Evolutionary conservation across 1,140 invertebrate species (phyloP).

Genomic region (Drosophila ananassae): DNA sequence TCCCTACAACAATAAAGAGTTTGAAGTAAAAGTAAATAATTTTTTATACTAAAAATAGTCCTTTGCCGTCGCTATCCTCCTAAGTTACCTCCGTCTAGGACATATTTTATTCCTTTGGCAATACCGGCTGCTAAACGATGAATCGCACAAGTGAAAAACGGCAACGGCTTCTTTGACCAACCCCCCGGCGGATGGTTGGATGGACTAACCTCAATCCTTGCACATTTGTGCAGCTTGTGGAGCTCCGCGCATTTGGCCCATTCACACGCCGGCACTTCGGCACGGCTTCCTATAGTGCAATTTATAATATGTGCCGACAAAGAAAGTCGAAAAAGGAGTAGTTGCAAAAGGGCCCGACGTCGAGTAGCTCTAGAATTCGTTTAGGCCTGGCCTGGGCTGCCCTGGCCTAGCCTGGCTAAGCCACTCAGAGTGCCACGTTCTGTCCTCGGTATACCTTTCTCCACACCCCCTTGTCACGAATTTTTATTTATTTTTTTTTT

Average conservation of each 20-base stretch:
- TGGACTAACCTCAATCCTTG: conserved; percentile 42
- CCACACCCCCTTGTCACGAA: conserved; percentile 1
- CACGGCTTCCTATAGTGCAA: conserved; percentile 65
- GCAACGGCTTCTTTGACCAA: not conserved
- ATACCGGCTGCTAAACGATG: conserved; percentile 2
- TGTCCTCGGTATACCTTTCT: conserved; percentile 13
- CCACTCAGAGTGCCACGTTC: conserved; percentile 31
- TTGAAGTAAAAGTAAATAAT: not conserved
- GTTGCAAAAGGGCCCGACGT: conserved; percentile 32
- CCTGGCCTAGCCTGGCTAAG: conserved; percentile 20
- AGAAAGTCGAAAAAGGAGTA: conserved; percentile 19
- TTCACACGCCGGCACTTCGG: conserved; percentile 74
- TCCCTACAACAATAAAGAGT: not conserved
- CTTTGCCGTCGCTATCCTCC: too few species aligned
- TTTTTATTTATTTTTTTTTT: conserved; percentile 5
- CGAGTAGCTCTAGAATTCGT: conserved; percentile 51
- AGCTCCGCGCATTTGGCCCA: conserved; percentile 52
- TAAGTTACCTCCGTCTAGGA: not conserved
- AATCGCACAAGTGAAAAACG: conserved; percentile 3
- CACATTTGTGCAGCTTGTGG: conserved; percentile 53
- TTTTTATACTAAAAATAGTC: not conserved
- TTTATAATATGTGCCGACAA: conserved; percentile 70
- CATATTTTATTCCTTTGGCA: not conserved
- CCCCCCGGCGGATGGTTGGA: conserved; percentile 8
- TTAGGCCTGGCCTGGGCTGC: conserved; percentile 15